Conservation (phyloP, 2,113 vertebrate species). For the Hippopotamus amphibius region DNA sequence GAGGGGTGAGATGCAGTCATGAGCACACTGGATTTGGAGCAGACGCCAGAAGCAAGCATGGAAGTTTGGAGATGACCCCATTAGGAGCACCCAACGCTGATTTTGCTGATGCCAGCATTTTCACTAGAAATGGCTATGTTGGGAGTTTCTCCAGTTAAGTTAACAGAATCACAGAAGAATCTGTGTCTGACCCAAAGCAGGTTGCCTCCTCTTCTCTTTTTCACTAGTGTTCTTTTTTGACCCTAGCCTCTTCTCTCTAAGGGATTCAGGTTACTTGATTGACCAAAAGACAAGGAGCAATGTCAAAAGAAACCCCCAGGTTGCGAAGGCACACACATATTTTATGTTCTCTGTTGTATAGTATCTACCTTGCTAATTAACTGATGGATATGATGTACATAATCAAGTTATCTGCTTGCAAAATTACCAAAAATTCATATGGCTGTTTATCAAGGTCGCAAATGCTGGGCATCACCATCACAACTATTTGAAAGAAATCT, state of each 20-base stretch:
- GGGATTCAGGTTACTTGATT: neutral
- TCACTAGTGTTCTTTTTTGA: neutral
- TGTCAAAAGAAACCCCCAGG: neutral
- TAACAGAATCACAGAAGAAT: neutral
- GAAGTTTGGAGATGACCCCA: neutral
- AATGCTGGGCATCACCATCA: neutral
- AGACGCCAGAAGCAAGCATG: neutral
- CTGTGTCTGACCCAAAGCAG: neutral
- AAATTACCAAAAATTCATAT: constrained; percentile 62
- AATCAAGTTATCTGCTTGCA: constrained; percentile 37
- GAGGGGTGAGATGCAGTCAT: neutral
- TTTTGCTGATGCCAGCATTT: neutral
- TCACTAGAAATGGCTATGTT: neutral
- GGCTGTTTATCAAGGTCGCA: constrained; percentile 68
- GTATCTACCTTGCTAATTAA: constrained; percentile 40
- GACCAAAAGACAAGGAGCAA: neutral
- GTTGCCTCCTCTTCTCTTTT: neutral
- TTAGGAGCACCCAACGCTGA: neutral
- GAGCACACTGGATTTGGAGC: neutral
- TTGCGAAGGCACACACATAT: neutral
- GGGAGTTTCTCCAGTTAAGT: constrained; percentile 1
- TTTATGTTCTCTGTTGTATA: neutral
- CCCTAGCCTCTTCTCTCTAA: neutral
- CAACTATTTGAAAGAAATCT: constrained; percentile 56
- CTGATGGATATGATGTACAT: neutral